Base-by-base conservation (phyloP, 92 coral and sea anemone species). In the Isaurus tuberculatus region DNA sequence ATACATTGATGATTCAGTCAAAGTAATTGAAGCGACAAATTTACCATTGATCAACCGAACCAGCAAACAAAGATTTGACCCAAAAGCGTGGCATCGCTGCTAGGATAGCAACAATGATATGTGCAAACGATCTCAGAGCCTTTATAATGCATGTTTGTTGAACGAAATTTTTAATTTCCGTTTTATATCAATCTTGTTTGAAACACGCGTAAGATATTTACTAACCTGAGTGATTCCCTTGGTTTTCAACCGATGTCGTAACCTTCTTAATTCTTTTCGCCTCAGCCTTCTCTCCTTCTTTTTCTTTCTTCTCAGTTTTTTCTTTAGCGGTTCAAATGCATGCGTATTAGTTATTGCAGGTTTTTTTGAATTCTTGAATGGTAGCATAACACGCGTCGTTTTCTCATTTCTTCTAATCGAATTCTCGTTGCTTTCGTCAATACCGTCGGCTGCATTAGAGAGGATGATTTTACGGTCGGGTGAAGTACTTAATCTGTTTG, bases 31-130 rank as follows among this genome's bases (percentile, higher is more conserved):
- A 15, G 64, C 80, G 65, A 30, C 30, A 49, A 73, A 49, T 74
- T n/a, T 27, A 48, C 17, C 26, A 65, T 55, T 51, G 48, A 74
- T 74, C 43, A 74, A n/a, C n/a, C n/a, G n/a, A 48, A 23, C 37
- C 80, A 31, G 17, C 11, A 8, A 14, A 37, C 23, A 74, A 29
- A 29, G 66, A 51, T 31, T 10, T 61, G 49, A 57, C 46, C 80
- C 58, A 27, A 74, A 46, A 65, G 80, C 80, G 80, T 74, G 80
- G 80, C 80, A 31, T 16, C 42, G 31, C 11, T 27, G 7, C 48
- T 9, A 8, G 43, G 6, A 30, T n/a, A 23, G 23, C 61, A 67
- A 15, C 27, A 19, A 32, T 48, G 36, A 19, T 28, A 32, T 66
- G 44, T 32, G 4, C 42, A 31, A 30, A 31, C 16, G n/a, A 30